phyloP scores from a whole-genome alignment of 2,113 vertebrate species.

The Myiozetetes cayanensis region DNA sequence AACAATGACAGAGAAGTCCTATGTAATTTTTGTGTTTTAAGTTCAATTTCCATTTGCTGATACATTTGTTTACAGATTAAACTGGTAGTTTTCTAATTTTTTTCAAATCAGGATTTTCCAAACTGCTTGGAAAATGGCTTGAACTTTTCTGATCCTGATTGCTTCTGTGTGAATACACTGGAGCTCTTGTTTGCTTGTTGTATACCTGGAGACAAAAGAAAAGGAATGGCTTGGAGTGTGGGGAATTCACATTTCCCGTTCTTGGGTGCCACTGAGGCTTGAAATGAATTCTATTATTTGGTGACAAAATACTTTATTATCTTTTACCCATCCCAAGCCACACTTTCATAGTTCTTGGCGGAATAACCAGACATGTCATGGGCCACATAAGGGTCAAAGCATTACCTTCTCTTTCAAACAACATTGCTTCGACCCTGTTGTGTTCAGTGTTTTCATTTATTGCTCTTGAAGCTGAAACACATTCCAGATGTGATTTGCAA shows the following conservation, averaged over 20 bases:
- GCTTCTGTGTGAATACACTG: background rate
- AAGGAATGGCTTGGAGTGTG: background rate
- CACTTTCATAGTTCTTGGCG: background rate
- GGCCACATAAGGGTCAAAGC: slow-evolving; percentile 39
- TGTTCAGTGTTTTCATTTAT: slow-evolving; percentile 65
- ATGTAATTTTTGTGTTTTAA: background rate
- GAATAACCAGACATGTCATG: slow-evolving; percentile 35
- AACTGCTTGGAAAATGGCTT: background rate
- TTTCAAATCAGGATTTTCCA: background rate
- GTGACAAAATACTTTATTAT: background rate
- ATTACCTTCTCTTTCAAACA: slow-evolving; percentile 44
- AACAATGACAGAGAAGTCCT: background rate
- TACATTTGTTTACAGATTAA: background rate
- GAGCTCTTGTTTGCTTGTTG: background rate
- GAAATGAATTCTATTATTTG: background rate
- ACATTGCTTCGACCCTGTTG: slow-evolving; percentile 4
- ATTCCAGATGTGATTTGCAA: slow-evolving; percentile 73
- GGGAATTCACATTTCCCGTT: background rate
- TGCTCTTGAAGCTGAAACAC: slow-evolving; percentile 69
- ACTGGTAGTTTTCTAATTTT: background rate
- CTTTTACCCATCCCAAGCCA: slow-evolving; percentile 17
- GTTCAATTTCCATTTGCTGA: background rate
- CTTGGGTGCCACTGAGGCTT: background rate
- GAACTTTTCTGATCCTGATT: background rate
- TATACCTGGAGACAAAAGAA: background rate